These are phyloP conservation scores for Pectinophora gossypiella DNA, from an alignment of 1,140 invertebrate genomes.

Conservation along the genomic window DNA sequence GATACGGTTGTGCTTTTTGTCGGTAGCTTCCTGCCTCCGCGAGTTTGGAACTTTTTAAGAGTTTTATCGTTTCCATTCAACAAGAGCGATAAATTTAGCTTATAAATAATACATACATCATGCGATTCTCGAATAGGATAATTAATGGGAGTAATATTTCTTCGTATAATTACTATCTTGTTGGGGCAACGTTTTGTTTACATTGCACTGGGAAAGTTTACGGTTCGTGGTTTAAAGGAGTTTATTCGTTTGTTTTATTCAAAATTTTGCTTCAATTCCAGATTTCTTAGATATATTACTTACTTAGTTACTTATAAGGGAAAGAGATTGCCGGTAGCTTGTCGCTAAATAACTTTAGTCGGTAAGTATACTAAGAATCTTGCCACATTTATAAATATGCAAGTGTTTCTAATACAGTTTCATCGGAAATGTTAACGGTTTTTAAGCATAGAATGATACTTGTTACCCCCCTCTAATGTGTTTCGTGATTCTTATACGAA, in stretches of 20 bases:
- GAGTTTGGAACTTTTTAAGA: slow-evolving; percentile 41
- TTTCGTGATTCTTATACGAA: slow-evolving; percentile 53
- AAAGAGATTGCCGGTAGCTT: too few relatives aligned
- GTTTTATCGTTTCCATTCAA: slow-evolving; percentile 41
- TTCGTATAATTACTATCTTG: slow-evolving; percentile 12
- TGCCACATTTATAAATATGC: too few relatives aligned
- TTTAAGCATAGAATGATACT: slow-evolving; percentile 4
- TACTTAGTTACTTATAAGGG: too few relatives aligned
- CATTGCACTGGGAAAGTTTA: neutral
- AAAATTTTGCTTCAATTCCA: too few relatives aligned
- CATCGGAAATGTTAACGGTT: slow-evolving; percentile 4
- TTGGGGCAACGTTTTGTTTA: neutral
- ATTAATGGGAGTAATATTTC: slow-evolving; percentile 16
- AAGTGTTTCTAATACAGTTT: neutral
- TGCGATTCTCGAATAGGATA: slow-evolving; percentile 6
- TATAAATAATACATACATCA: slow-evolving; percentile 28
- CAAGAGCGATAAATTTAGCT: slow-evolving; percentile 43
- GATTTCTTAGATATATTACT: too few relatives aligned
- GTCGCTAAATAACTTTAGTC: too few relatives aligned
- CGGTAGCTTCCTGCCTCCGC: slow-evolving; percentile 42
- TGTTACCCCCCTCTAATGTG: slow-evolving; percentile 39
- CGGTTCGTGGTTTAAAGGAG: too few relatives aligned
- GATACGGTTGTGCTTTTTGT: slow-evolving; percentile 55
- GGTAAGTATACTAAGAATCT: too few relatives aligned
- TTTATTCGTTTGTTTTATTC: too few relatives aligned